These are phyloP conservation scores for Hoplostethus mediterraneus DNA, from an alignment of 2,797 vertebrate genomes.

Conservation along the genomic window DNA sequence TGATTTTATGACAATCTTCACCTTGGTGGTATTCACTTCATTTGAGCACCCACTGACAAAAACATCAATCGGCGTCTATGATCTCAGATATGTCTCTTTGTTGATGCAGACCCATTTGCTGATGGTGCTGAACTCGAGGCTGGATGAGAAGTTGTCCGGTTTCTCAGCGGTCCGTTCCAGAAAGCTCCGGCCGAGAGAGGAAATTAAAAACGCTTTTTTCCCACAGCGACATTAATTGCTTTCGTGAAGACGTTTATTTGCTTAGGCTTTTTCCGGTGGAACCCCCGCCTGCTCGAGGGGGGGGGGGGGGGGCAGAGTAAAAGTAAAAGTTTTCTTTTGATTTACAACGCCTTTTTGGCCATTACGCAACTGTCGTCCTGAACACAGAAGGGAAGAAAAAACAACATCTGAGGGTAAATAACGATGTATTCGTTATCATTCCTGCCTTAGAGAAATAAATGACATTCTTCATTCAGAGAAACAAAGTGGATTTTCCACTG, in stretches of 20 bases:
- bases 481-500: slow-evolving; percentile 67
- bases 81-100: not conserved
- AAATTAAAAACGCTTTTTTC: slow-evolving; percentile 81
- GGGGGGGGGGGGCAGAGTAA: slow-evolving; percentile 33
- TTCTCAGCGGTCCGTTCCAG: slow-evolving; percentile 60
- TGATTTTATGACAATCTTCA: no score
- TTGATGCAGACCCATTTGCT: no score
- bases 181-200: slow-evolving; percentile 52
- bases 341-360: slow-evolving; percentile 39
- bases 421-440: slow-evolving; percentile 67
- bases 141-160: slow-evolving; percentile 56
- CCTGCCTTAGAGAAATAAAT: slow-evolving; percentile 81
- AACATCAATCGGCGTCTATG: no score
- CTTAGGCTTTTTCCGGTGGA: slow-evolving; percentile 71
- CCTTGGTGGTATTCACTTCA: no score
- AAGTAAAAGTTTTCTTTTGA: slow-evolving; percentile 68
- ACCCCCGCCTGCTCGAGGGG: slow-evolving; percentile 19
- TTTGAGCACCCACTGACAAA: no score
- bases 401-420: slow-evolving; percentile 56
- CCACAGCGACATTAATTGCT: slow-evolving; percentile 83
- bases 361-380: slow-evolving; percentile 39
- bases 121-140: not conserved
- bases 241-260: slow-evolving; percentile 80
- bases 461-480: slow-evolving; percentile 39
- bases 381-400: not conserved